phyloP scores from a whole-genome alignment of 2,797 vertebrate genomes.

The Poliocrania exsul region DNA sequence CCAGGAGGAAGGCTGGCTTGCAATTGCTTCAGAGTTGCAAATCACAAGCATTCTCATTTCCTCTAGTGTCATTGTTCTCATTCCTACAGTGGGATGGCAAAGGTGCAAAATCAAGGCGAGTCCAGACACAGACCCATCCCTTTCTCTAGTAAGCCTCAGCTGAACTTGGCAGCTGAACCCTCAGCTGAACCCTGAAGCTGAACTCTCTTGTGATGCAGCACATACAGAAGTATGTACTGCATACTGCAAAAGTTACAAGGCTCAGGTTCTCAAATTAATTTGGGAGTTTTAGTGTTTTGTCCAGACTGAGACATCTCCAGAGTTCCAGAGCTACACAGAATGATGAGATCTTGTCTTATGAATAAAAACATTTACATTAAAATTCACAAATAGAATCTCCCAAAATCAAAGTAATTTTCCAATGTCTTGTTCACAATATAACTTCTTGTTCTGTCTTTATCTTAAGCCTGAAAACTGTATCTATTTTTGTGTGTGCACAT shows the following conservation, averaged over 20 bases:
- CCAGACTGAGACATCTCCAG: neutral
- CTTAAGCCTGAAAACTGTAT: neutral
- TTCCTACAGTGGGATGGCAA: neutral
- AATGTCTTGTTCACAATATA: neutral
- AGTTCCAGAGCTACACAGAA: neutral
- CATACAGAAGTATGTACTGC: neutral
- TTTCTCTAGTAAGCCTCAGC: neutral
- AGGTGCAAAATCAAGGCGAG: neutral
- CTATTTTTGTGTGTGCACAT: accelerated
- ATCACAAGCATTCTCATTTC: neutral
- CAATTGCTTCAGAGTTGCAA: neutral
- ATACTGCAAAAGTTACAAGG: neutral
- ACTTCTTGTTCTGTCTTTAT: neutral
- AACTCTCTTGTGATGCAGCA: neutral
- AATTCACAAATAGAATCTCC: neutral
- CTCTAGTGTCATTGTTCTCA: neutral
- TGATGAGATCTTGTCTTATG: neutral
- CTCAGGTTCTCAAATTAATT: neutral
- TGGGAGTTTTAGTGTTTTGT: neutral
- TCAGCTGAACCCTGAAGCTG: neutral
- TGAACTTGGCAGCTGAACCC: neutral
- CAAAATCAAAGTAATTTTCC: neutral
- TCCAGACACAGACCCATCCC: neutral
- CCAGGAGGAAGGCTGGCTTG: neutral
- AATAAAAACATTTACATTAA: neutral